A percentile compares a stretch with the other conserved stretches of the same genome.
Conservation (phyloP, 2,113 vertebrate genomes). For the Planiliza haematocheilus region DNA sequence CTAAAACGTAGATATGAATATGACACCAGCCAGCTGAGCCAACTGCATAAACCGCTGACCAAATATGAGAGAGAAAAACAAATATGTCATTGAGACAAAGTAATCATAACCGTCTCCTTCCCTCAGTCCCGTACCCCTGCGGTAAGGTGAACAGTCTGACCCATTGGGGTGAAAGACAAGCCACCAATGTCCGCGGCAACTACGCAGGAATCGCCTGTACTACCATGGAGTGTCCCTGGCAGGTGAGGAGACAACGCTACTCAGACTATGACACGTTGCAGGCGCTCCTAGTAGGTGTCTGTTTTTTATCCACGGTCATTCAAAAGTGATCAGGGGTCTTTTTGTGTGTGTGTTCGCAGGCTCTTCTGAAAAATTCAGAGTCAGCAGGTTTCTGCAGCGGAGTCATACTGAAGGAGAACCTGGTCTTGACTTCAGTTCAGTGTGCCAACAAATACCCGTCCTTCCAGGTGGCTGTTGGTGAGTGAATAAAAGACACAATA, state of each 20-base stretch:
- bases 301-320: not conserved
- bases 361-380: conserved; percentile 69
- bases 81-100: not conserved
- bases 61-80: no score
- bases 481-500: conserved; percentile 50
- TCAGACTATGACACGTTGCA: not conserved
- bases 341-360: conserved; percentile 63
- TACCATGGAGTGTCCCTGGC: conserved; percentile 81
- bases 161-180: conserved; percentile 49
- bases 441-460: conserved; percentile 65
- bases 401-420: conserved; percentile 82
- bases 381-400: conserved; percentile 80
- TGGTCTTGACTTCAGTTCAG: conserved; percentile 82
- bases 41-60: no score
- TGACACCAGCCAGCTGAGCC: no score
- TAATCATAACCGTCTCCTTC: not conserved
- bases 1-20: no score
- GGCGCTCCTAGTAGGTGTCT: not conserved
- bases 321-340: not conserved
- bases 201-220: conserved; percentile 68
- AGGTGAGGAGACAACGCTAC: conserved; percentile 70
- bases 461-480: conserved; percentile 81
- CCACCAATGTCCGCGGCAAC: conserved; percentile 48
- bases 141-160: conserved; percentile 68
- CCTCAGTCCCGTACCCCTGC: conserved; percentile 73